Evolutionary conservation across 2,113 vertebrate genomes (phyloP).

Genomic region (Prionailurus viverrinus): DNA sequence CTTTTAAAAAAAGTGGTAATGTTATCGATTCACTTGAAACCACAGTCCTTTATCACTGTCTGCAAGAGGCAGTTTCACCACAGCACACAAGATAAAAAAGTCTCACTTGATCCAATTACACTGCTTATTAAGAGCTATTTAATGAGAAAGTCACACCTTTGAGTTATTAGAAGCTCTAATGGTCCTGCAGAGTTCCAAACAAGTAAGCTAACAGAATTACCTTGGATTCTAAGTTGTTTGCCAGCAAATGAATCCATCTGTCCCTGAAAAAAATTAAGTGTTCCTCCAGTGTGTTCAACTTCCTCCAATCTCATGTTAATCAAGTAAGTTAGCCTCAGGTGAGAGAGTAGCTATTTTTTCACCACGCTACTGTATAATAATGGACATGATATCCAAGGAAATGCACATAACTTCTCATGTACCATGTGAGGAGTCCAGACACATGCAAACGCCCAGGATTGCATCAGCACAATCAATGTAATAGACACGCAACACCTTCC

Average conservation of each 20-base stretch:
- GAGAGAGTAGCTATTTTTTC: neutral
- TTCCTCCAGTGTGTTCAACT: conserved; percentile 23
- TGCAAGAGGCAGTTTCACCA: conserved; percentile 25
- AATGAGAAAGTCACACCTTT: conserved; percentile 74
- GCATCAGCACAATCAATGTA: neutral
- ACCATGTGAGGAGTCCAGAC: neutral
- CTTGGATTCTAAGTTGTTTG: conserved; percentile 74
- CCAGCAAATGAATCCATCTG: conserved; percentile 69
- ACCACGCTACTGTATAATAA: conserved; percentile 3
- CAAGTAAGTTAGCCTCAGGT: neutral
- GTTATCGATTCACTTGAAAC: conserved; percentile 28
- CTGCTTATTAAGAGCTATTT: conserved; percentile 73
- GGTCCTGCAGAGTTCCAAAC: conserved; percentile 64
- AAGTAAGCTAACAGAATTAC: conserved; percentile 77
- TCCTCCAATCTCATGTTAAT: conserved; percentile 43
- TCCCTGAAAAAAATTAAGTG: conserved; percentile 55
- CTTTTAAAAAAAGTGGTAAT: conserved; percentile 2
- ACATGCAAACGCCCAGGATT: neutral
- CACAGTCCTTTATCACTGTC: conserved; percentile 58
- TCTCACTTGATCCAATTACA: conserved; percentile 74
- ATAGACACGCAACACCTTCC: neutral
- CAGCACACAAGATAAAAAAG: conserved; percentile 53
- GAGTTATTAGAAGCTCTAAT: conserved; percentile 74
- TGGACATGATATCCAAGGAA: neutral
- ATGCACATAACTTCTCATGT: neutral